Percentiles rank a stretch among this genome's conserved stretches.
Conservation (phyloP, 2,113 vertebrate genomes). For the Ceyx melanurus region DNA sequence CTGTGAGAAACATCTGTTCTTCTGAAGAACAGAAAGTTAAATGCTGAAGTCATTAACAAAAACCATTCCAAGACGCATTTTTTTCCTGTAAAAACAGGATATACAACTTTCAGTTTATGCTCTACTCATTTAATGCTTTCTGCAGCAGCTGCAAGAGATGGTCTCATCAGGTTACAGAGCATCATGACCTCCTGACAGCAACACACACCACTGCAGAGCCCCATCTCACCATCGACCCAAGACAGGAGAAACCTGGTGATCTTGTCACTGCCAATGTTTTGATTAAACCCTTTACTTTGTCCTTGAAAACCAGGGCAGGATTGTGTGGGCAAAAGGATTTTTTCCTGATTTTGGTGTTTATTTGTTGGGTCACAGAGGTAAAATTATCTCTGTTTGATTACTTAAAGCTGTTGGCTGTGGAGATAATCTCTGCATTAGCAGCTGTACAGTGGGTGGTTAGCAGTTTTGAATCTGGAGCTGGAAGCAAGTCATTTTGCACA, state of each 20-base stretch:
- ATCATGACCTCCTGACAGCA: neutral
- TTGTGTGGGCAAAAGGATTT: neutral
- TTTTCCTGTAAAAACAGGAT: neutral
- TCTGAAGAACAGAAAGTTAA: constrained; percentile 4
- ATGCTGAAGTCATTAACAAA: constrained; percentile 1
- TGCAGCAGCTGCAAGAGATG: neutral
- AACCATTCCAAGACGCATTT: constrained; percentile 15
- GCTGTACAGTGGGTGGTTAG: constrained; percentile 22
- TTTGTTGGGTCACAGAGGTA: constrained; percentile 45
- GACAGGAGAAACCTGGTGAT: neutral
- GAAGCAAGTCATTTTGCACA: neutral
- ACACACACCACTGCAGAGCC: neutral
- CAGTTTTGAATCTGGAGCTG: neutral
- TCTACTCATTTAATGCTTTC: neutral
- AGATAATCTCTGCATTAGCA: constrained; percentile 54
- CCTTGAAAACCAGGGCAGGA: constrained; percentile 26
- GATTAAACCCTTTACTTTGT: neutral
- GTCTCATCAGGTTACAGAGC: neutral
- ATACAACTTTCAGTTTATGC: neutral
- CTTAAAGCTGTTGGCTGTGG: constrained; percentile 59
- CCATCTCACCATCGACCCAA: neutral
- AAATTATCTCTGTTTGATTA: constrained; percentile 62
- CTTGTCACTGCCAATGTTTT: neutral
- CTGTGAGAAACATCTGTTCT: neutral
- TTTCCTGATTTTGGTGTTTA: constrained; percentile 32